Conservation (phyloP, 2,113 vertebrate species). For the Myotis lucifugus region DNA sequence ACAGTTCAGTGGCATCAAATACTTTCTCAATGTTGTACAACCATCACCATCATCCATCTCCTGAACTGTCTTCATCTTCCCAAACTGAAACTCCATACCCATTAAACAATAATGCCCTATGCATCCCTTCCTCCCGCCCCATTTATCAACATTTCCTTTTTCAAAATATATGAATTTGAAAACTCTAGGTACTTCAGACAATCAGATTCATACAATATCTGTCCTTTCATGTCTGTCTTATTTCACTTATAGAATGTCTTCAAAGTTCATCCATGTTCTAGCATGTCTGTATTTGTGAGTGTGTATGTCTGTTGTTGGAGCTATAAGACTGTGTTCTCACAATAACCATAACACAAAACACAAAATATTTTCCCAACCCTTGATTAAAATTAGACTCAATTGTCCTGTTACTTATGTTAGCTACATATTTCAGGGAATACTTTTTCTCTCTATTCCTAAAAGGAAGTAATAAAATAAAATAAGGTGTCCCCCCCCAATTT, state of each 20-base stretch:
- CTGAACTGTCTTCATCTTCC: not conserved
- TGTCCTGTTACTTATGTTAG: not conserved
- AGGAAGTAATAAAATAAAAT: not conserved
- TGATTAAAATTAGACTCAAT: not conserved
- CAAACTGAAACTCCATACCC: not conserved
- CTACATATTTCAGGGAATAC: not conserved
- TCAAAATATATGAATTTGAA: not conserved
- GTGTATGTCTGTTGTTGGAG: not conserved
- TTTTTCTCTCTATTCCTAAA: not conserved
- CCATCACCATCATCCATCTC: not conserved
- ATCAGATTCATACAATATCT: not conserved
- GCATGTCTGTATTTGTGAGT: not conserved
- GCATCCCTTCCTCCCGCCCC: no score
- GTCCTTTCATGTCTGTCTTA: not conserved
- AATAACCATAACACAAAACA: not conserved
- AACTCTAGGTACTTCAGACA: not conserved
- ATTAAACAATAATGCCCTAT: not conserved
- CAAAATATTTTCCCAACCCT: not conserved
- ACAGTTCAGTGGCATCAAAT: not conserved
- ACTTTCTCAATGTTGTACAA: not conserved
- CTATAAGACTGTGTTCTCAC: not conserved
- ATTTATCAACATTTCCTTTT: not conserved
- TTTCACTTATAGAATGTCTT: not conserved
- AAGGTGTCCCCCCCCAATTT: not conserved
- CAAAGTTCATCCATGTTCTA: not conserved